These are phyloP conservation scores for Apomyelois bistriatella DNA, from an alignment of 2,888 invertebrate species.

Conservation along the genomic window DNA sequence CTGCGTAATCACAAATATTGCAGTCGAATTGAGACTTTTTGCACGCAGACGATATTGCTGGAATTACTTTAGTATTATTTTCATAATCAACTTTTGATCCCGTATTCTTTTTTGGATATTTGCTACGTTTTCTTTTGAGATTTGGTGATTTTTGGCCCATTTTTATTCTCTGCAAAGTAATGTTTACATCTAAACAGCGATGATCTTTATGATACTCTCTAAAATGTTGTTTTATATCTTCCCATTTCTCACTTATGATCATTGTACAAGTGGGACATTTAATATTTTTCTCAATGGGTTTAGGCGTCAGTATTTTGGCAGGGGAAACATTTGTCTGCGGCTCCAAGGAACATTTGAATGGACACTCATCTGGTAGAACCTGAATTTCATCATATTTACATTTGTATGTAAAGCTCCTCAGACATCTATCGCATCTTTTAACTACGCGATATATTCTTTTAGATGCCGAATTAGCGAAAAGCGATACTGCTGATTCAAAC, in stretches of 20 bases:
- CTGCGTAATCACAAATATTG: slow-evolving; percentile 56
- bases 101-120: slow-evolving; percentile 19
- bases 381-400: slow-evolving; percentile 52
- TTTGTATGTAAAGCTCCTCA: slow-evolving; percentile 54
- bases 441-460: slow-evolving; percentile 46
- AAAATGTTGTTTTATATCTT: slow-evolving; percentile 57
- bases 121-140: slow-evolving; percentile 20
- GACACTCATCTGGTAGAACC: slow-evolving; percentile 53
- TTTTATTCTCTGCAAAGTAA: slow-evolving; percentile 42
- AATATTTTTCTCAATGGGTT: slow-evolving; percentile 24
- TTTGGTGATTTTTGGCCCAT: slow-evolving; percentile 28
- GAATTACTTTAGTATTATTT: background rate
- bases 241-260: slow-evolving; percentile 51
- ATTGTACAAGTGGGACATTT: slow-evolving; percentile 54
- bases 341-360: slow-evolving; percentile 47
- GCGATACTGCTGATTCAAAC: background rate
- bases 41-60: background rate
- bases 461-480: slow-evolving; percentile 17
- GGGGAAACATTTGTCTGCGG: slow-evolving; percentile 21
- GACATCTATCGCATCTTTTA: slow-evolving; percentile 57
- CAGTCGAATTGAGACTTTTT: slow-evolving; percentile 36
- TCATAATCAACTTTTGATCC: background rate
- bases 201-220: slow-evolving; percentile 46
- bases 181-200: slow-evolving; percentile 53
- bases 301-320: slow-evolving; percentile 17